Evolutionary conservation across 2,113 vertebrate genomes (phyloP).

Genomic region (Oreochromis niloticus): DNA sequence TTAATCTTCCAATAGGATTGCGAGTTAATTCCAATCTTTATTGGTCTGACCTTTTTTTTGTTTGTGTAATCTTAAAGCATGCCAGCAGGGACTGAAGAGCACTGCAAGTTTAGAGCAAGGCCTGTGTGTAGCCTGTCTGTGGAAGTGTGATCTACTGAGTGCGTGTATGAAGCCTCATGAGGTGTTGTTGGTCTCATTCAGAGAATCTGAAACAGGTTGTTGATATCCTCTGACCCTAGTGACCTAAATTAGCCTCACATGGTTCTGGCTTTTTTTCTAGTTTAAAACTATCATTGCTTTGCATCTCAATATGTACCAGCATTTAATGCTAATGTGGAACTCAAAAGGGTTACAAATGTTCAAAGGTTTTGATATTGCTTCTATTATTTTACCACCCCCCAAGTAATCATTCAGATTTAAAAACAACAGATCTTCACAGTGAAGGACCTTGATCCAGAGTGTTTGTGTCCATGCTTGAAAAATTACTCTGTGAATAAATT

Average conservation of each 20-base stretch:
- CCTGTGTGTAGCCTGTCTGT: neutral
- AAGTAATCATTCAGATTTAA: neutral
- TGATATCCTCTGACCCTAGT: neutral
- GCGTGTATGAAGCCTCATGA: neutral
- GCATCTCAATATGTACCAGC: neutral
- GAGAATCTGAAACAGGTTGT: neutral
- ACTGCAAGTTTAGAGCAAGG: neutral
- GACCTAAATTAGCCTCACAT: neutral
- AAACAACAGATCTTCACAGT: neutral
- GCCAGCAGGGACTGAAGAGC: neutral
- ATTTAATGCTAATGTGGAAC: neutral
- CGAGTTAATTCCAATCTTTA: constrained; percentile 5
- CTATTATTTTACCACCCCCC: neutral
- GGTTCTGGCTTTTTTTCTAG: neutral
- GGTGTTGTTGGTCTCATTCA: neutral
- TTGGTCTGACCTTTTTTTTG: constrained; percentile 14
- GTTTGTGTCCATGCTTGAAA: neutral
- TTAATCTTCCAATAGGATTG: constrained; percentile 8
- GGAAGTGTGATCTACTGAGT: neutral
- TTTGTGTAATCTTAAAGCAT: constrained; percentile 5
- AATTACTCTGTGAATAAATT: neutral
- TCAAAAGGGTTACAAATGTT: neutral
- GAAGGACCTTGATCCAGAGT: neutral
- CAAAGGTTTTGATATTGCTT: neutral
- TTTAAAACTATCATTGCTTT: neutral